Percentiles rank a stretch among this genome's conserved stretches.
Conservation (phyloP, 2,888 invertebrate genomes). For the Lottia scabra region DNA sequence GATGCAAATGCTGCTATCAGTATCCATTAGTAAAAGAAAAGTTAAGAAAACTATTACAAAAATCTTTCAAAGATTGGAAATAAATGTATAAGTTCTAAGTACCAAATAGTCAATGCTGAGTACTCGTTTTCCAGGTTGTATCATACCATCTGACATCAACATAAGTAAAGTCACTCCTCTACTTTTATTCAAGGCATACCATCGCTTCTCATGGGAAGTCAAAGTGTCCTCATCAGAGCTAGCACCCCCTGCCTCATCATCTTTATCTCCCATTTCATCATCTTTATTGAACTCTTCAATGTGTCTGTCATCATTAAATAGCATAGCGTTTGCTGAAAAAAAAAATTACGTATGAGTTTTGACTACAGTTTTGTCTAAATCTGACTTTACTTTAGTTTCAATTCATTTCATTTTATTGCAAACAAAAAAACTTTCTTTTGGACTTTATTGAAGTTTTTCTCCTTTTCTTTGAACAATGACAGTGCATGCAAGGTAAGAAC, state of each 20-base stretch:
- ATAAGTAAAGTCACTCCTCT: slow-evolving; percentile 84
- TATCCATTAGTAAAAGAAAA: no score
- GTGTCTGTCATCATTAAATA: slow-evolving; percentile 18
- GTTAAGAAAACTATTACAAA: no score
- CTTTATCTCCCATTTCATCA: slow-evolving; percentile 39
- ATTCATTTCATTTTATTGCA: no score
- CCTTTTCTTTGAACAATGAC: no score
- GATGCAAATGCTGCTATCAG: no score
- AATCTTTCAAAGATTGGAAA: background rate
- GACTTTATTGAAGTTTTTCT: no score
- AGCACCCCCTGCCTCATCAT: slow-evolving; percentile 32
- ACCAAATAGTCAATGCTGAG: slow-evolving; percentile 93
- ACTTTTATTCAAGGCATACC: slow-evolving; percentile 50
- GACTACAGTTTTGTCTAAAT: background rate
- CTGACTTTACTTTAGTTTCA: no score
- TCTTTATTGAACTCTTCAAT: slow-evolving; percentile 45
- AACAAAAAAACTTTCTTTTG: no score
- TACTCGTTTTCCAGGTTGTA: slow-evolving; percentile 84
- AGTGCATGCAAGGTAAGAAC: no score
- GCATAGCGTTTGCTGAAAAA: background rate
- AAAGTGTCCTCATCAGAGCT: slow-evolving; percentile 45
- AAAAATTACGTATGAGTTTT: background rate
- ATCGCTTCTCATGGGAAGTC: slow-evolving; percentile 25
- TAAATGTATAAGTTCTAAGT: slow-evolving; percentile 46
- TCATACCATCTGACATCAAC: slow-evolving; percentile 85